Conservation (phyloP, 2,797 vertebrate genomes). For the Dendrocincla tyrannina region DNA sequence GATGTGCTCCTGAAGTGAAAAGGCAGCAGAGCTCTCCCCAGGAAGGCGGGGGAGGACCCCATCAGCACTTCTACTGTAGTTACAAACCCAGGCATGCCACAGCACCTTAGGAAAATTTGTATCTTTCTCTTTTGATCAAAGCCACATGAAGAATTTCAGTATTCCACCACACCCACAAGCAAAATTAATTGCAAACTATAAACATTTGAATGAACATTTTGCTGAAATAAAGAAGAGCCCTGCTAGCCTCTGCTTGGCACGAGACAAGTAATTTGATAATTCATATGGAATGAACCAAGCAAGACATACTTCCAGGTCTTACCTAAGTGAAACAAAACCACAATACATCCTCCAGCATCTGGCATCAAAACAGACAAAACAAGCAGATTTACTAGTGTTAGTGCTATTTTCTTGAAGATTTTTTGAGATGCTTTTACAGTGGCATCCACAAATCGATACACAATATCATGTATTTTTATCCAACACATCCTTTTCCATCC, state of each 20-base stretch:
- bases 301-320: not conserved
- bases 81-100: not conserved
- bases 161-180: not conserved
- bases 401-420: not conserved
- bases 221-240: not conserved
- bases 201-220: not conserved
- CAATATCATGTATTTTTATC: not conserved
- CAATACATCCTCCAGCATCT: not conserved
- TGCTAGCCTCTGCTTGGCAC: not conserved
- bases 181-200: not conserved
- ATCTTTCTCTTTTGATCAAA: not conserved
- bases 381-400: not conserved
- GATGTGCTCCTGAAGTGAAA: not conserved
- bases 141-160: not conserved
- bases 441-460: not conserved
- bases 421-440: not conserved
- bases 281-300: not conserved
- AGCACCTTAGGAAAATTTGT: not conserved
- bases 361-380: not conserved
- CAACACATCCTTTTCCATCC: not conserved
- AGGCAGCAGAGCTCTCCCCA: rapidly evolving
- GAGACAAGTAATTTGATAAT: not conserved
- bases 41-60: not conserved
- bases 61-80: not conserved
- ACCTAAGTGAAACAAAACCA: constrained; percentile 7